These are phyloP conservation scores for Pseudocheirus occidentalis DNA, from an alignment of 2,797 vertebrate genomes.

Conservation along the genomic window DNA sequence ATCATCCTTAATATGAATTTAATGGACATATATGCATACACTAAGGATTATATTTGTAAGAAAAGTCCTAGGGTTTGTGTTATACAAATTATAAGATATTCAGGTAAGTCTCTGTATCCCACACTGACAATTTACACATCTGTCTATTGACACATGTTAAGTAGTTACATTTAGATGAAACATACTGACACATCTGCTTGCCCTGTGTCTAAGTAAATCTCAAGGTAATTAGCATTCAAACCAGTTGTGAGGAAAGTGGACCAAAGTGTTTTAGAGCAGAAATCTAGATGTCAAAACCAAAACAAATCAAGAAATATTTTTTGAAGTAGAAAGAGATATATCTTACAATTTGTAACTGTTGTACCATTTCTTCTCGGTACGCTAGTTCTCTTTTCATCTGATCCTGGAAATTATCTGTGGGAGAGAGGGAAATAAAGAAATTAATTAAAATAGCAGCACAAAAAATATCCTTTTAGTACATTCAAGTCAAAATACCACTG, in stretches of 20 bases:
- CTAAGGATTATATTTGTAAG: not conserved
- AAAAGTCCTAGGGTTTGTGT: not conserved
- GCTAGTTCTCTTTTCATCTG: conserved; percentile 98
- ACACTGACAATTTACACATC: conserved; percentile 68
- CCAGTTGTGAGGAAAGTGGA: conserved; percentile 73
- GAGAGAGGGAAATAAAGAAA: conserved; percentile 38
- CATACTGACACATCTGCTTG: conserved; percentile 82
- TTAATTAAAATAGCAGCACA: conserved; percentile 44
- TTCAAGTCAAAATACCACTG: conserved; percentile 23
- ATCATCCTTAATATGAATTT: conserved; percentile 30
- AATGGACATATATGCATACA: conserved; percentile 33
- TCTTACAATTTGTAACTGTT: conserved; percentile 97
- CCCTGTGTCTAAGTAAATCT: conserved; percentile 81
- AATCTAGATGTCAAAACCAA: conserved; percentile 38
- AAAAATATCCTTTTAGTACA: conserved; percentile 31
- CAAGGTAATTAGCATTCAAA: conserved; percentile 82
- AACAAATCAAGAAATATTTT: not conserved
- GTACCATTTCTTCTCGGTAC: conserved; percentile 98
- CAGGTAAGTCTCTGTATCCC: conserved; percentile 26
- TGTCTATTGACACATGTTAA: conserved; percentile 69
- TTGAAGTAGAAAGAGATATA: conserved; percentile 59
- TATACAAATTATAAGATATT: not conserved
- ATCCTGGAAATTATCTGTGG: conserved; percentile 96
- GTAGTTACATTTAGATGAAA: conserved; percentile 74
- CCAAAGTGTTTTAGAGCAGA: conserved; percentile 51